Conservation (phyloP, 2,888 invertebrate species). For the Odiellus spinosus region DNA sequence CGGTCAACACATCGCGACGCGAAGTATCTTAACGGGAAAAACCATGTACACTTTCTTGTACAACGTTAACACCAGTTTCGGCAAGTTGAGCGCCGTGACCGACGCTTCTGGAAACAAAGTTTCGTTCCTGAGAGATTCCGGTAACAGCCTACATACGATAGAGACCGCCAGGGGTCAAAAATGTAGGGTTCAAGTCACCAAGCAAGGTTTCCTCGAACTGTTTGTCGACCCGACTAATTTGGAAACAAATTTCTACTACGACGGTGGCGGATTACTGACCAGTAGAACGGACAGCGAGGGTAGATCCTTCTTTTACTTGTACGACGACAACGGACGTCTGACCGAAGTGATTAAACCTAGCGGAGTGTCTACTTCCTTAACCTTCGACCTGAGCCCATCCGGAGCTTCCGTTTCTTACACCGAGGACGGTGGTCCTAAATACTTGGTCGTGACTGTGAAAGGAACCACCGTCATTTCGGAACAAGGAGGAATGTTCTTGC, state of each 20-base stretch:
- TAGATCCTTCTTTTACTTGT: conserved; percentile 72
- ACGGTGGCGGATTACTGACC: conserved; percentile 60
- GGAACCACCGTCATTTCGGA: conserved; percentile 68
- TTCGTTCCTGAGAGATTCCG: conserved; percentile 33
- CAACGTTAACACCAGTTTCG: conserved; percentile 90
- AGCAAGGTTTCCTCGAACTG: conserved; percentile 80
- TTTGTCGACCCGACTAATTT: conserved; percentile 82
- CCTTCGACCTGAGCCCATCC: conserved; percentile 75
- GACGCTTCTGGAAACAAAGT: conserved; percentile 60
- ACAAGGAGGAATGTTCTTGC: conserved; percentile 33
- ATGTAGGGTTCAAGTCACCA: conserved; percentile 73
- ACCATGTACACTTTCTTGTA: conserved; percentile 86
- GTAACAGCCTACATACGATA: conserved; percentile 61
- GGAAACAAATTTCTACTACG: conserved; percentile 83
- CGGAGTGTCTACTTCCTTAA: conserved; percentile 74
- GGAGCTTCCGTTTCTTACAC: conserved; percentile 54
- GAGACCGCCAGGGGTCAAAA: conserved; percentile 49
- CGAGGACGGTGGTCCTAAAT: conserved; percentile 12
- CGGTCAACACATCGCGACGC: conserved; percentile 85
- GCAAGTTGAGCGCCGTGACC: conserved; percentile 79
- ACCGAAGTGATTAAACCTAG: conserved; percentile 85
- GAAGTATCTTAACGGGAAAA: conserved; percentile 86
- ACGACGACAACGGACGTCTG: conserved; percentile 82
- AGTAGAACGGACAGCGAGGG: conserved; percentile 43
- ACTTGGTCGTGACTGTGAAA: conserved; percentile 53